Evolutionary conservation across 1,140 invertebrate species (phyloP).

Genomic region (Paralvinella palmiformis): DNA sequence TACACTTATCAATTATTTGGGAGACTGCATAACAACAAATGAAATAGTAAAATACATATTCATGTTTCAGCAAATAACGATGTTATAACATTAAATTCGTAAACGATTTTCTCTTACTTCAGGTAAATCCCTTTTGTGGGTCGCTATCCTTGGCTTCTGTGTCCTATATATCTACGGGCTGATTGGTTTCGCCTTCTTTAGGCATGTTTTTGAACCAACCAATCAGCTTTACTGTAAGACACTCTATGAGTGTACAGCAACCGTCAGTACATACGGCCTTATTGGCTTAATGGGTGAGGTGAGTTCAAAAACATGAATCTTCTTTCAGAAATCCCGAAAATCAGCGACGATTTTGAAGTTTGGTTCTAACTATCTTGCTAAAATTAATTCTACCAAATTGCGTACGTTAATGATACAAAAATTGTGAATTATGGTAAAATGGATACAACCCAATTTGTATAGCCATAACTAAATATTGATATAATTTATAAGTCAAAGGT

Average conservation of each 20-base stretch:
- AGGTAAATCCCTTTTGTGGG: slow-evolving; percentile 49
- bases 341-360: too few species aligned
- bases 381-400: too few species aligned
- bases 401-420: too few species aligned
- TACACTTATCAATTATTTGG: not conserved
- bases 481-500: too few species aligned
- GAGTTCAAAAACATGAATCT: too few species aligned
- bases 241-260: slow-evolving; percentile 45
- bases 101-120: slow-evolving; percentile 1
- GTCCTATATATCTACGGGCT: slow-evolving; percentile 49
- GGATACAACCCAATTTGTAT: too few species aligned
- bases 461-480: too few species aligned
- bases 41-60: not conserved
- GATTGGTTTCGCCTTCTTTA: slow-evolving; percentile 42
- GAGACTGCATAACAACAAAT: not conserved
- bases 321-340: too few species aligned
- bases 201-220: slow-evolving; percentile 34
- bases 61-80: not conserved
- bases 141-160: slow-evolving; percentile 45
- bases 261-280: slow-evolving; percentile 46
- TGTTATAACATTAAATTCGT: not conserved
- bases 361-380: too few species aligned
- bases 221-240: slow-evolving; percentile 42
- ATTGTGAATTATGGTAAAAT: too few species aligned
- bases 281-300: too few species aligned